Evolutionary conservation across 2,113 vertebrate species (phyloP).

Genomic region (Lophochroa leadbeateri): DNA sequence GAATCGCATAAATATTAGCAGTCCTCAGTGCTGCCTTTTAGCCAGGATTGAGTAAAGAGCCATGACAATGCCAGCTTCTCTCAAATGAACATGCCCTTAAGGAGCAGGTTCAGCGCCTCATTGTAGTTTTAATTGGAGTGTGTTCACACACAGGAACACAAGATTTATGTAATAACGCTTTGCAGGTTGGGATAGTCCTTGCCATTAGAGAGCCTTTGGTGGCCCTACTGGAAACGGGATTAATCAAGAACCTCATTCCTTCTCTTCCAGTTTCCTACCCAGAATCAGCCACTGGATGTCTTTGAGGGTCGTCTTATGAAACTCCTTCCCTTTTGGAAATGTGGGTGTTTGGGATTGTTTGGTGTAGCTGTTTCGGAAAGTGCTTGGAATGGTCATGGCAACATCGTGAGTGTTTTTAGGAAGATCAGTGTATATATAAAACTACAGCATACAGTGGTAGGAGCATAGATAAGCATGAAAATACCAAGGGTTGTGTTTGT

Average conservation of each 20-base stretch:
- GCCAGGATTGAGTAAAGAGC: not conserved
- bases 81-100: not conserved
- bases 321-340: not conserved
- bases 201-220: not conserved
- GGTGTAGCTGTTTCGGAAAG: not conserved
- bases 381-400: not conserved
- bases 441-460: not conserved
- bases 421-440: fast-evolving
- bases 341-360: fast-evolving
- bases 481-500: not conserved
- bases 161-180: not conserved
- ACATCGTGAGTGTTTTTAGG: not conserved
- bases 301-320: not conserved
- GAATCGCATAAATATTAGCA: not conserved
- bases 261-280: not conserved
- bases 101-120: not conserved
- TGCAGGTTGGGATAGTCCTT: not conserved
- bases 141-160: not conserved
- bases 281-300: not conserved
- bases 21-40: not conserved
- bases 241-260: not conserved
- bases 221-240: not conserved
- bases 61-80: not conserved
- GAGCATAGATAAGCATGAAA: not conserved
- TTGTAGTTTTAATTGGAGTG: not conserved